These are phyloP conservation scores for Coendou prehensilis DNA, from an alignment of 2,797 vertebrate genomes.

Conservation along the genomic window DNA sequence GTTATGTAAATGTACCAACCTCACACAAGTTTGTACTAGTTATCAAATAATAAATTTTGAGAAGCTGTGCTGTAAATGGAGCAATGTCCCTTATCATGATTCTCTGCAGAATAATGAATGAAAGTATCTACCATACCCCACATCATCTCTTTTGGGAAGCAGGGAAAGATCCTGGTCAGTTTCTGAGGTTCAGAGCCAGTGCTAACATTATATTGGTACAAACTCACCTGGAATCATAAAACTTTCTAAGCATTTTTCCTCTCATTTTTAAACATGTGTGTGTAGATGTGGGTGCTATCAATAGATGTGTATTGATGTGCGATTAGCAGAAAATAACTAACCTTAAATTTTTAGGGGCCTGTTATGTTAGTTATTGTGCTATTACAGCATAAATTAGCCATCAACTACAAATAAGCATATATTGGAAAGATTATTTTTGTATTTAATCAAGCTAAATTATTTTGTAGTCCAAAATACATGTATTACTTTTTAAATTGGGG, in stretches of 20 bases:
- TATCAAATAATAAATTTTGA: not conserved
- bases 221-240: not conserved
- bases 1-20: too few species aligned
- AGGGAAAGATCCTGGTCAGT: not conserved
- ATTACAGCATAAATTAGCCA: not conserved
- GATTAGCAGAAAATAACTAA: not conserved
- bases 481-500: slow-evolving; percentile 27
- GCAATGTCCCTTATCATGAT: not conserved
- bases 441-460: slow-evolving; percentile 36
- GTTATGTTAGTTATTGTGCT: not conserved
- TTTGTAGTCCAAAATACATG: slow-evolving; percentile 16
- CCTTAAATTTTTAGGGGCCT: not conserved
- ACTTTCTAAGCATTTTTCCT: slow-evolving; percentile 1
- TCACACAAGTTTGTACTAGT: not conserved
- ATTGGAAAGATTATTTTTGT: not conserved
- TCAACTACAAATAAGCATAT: not conserved
- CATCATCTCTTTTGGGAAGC: not conserved
- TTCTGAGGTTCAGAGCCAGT: slow-evolving; percentile 14
- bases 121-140: not conserved
- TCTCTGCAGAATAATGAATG: not conserved
- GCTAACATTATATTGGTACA: not conserved
- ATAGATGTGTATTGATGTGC: not conserved
- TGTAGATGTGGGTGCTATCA: not conserved
- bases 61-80: not conserved
- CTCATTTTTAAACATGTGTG: not conserved